phyloP scores from a whole-genome alignment of 2,888 invertebrate species.

The Archaeoteleia sp. region DNA sequence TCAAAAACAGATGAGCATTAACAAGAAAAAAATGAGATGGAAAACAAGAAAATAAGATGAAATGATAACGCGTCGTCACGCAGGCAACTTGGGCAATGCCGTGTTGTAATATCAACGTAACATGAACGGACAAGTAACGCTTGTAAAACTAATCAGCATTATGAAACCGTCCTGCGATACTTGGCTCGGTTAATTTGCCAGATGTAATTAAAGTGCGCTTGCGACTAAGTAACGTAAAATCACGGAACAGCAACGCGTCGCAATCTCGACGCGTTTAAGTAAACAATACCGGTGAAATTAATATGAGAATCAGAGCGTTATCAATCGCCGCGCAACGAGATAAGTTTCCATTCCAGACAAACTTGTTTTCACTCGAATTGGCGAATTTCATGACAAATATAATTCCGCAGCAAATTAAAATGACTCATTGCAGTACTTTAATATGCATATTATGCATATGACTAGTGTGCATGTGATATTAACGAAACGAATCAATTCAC shows the following conservation, averaged over 20 bases:
- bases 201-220: conserved; percentile 37
- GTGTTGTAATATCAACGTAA: conserved; percentile 1
- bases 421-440: conserved; percentile 7
- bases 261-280: no score
- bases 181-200: conserved; percentile 42
- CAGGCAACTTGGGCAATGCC: background rate
- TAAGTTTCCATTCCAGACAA: conserved; percentile 27
- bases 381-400: conserved; percentile 24
- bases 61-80: conserved; percentile 17
- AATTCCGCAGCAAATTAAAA: conserved; percentile 31
- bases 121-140: conserved; percentile 28
- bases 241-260: conserved; percentile 1
- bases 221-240: conserved; percentile 38
- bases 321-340: conserved; percentile 25
- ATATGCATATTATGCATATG: conserved; percentile 22
- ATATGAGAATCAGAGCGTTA: conserved; percentile 33
- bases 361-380: background rate
- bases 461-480: conserved; percentile 9
- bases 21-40: conserved; percentile 13
- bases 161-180: conserved; percentile 27
- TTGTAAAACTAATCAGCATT: conserved; percentile 46
- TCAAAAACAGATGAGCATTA: conserved; percentile 12
- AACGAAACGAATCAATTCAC: conserved; percentile 30
- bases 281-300: conserved; percentile 25
- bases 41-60: conserved; percentile 18